Base-by-base conservation (phyloP, 2,797 vertebrate genomes). In the Hoplostethus mediterraneus region DNA sequence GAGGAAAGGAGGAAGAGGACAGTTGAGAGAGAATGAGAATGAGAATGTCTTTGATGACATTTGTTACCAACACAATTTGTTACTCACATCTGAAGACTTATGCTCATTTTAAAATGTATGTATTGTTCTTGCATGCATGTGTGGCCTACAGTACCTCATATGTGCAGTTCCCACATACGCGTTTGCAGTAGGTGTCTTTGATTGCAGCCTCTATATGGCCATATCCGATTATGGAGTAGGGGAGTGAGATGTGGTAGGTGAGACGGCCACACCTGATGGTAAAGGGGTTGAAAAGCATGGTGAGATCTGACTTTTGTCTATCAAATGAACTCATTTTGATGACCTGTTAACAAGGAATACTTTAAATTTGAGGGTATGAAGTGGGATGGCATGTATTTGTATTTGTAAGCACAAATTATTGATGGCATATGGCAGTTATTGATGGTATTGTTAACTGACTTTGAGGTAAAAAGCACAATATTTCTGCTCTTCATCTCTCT, bases 211-310 rank as follows among this genome's bases (percentile, higher is more conserved):
- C 96, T 53, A 99, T 93, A 6, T 97, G 94, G 0, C 92, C 91
- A 0, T 94, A 90, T 56, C 82, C 91, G 65, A 99, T 93, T 89
- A 95, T 92, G 79, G 96, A 93, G 63, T 96, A 97, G n/a, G 97
- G 98, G 74, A 97, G 91, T 25, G 95, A 93, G 74, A 99, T 91
- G 52, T 96, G 96, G 59, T 95, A 90, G 4, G 97, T 96, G 7
- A 99, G 95, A 80, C 93, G 96, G n/a, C 97, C 97, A 16, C 98
- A 99, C 84, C 98, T 99, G 82, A 69, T 13, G 21, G 52, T 7
- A 52, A 71, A 81, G 1, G 14, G 12, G 63, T 9, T 21, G 6
- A 68, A 59, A 71, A 59, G 10, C 40, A 55, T 1, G 6, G 47
- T 71, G 36, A 80, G 3, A 56, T 62, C 28, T 36, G 45, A 49